Conservation (phyloP, 2,797 vertebrate genomes). For the Kryptolebias ocellatus region DNA sequence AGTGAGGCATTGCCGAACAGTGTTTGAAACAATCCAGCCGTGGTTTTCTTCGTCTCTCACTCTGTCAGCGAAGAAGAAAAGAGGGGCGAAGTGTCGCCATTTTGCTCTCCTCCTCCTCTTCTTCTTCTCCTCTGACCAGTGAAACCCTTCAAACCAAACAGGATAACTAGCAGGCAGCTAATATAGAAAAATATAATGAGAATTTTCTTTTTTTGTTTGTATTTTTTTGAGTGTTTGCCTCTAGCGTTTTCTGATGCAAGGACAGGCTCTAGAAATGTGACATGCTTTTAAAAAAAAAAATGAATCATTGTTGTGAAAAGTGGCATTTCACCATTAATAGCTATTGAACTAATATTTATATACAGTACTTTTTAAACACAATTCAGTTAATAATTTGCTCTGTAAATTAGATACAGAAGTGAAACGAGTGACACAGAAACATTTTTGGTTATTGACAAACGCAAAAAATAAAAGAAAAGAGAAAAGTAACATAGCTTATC, state of each 20-base stretch:
- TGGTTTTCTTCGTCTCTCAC: conserved; percentile 28
- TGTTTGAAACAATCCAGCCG: conserved; percentile 44
- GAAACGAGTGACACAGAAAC: conserved; percentile 86
- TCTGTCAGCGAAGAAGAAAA: conserved; percentile 27
- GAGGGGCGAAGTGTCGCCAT: conserved; percentile 26
- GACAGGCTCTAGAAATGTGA: conserved; percentile 91
- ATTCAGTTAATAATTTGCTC: conserved; percentile 81
- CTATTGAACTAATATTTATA: conserved; percentile 77
- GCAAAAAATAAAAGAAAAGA: conserved; percentile 85
- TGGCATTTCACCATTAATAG: conserved; percentile 90
- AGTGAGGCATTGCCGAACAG: conserved; percentile 30
- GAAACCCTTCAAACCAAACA: conserved; percentile 51
- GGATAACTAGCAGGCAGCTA: conserved; percentile 76
- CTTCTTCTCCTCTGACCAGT: conserved; percentile 30
- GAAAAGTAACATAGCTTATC: conserved; percentile 85
- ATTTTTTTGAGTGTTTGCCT: conserved; percentile 45
- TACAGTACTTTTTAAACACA: conserved; percentile 82
- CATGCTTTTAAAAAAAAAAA: conserved; percentile 89
- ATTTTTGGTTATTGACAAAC: conserved; percentile 93
- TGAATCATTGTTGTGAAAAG: conserved; percentile 88
- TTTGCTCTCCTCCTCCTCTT: conserved; percentile 2
- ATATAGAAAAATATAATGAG: conserved; percentile 96
- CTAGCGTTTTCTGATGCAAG: conserved; percentile 72
- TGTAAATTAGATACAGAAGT: conserved; percentile 87
- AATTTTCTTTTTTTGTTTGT: conserved; percentile 74